phyloP scores from a whole-genome alignment of 1,140 invertebrate species.

The Macrocentrus cingulum region DNA sequence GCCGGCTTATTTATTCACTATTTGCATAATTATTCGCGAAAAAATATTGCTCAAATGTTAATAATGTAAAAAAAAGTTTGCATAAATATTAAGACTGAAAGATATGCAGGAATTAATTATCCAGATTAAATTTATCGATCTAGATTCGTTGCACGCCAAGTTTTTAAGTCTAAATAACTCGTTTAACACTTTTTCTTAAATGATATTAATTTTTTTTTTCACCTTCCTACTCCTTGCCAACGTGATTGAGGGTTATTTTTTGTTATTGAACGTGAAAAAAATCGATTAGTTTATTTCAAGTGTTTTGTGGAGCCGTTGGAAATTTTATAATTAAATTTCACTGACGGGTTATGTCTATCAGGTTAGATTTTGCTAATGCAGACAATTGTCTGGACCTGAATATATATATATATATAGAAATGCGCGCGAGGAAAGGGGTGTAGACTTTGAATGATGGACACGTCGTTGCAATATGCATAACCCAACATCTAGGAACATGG shows the following conservation, averaged over 20 bases:
- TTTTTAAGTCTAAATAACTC: conserved; percentile 47
- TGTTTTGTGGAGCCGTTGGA: too few species aligned
- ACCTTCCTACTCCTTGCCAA: neutral
- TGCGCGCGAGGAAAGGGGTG: conserved; percentile 26
- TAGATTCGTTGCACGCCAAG: conserved; percentile 9
- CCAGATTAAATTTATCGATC: neutral
- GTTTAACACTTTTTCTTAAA: conserved; percentile 37
- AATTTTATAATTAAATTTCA: conserved; percentile 19
- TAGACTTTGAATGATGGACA: conserved; percentile 54
- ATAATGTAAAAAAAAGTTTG: neutral
- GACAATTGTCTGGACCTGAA: conserved; percentile 3
- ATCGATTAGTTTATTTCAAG: too few species aligned
- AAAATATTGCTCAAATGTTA: neutral
- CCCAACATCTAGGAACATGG: conserved; percentile 44
- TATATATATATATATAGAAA: conserved; percentile 7
- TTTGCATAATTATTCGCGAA: neutral
- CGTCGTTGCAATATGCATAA: conserved; percentile 56
- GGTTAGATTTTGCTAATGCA: conserved; percentile 12
- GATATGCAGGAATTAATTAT: neutral
- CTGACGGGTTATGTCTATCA: conserved; percentile 16
- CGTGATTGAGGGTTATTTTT: too few species aligned
- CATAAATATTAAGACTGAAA: neutral
- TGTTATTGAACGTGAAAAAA: too few species aligned
- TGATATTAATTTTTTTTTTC: neutral
- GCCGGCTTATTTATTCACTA: neutral